A percentile compares a stretch with the other conserved stretches of the same genome.
These are phyloP conservation scores for Diogma glabrata DNA, from an alignment of 2,888 invertebrate species.

Conservation along the genomic window DNA sequence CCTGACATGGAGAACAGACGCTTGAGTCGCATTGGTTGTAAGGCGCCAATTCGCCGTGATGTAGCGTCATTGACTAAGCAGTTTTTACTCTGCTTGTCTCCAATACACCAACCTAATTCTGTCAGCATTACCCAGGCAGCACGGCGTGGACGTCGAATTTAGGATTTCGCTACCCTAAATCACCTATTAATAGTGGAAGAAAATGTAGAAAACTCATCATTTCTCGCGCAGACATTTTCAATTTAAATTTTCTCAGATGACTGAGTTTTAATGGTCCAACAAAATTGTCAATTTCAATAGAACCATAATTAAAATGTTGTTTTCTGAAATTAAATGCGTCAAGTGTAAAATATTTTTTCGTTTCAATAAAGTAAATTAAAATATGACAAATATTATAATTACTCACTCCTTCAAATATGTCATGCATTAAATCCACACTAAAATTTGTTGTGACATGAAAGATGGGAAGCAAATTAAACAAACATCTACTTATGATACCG, in stretches of 20 bases:
- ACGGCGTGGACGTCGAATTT: too few relatives aligned
- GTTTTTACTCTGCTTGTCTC: too few relatives aligned
- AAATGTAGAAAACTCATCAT: neutral
- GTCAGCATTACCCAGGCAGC: too few relatives aligned
- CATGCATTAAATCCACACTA: neutral
- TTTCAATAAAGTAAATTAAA: neutral
- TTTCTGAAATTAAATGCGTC: neutral
- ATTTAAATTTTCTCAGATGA: neutral
- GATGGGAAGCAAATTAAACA: neutral
- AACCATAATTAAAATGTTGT: neutral
- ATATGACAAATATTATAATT: neutral
- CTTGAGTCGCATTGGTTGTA: too few relatives aligned
- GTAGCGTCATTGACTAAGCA: too few relatives aligned
- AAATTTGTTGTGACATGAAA: neutral
- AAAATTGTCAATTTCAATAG: neutral
- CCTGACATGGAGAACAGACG: too few relatives aligned
- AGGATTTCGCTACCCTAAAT: too few relatives aligned
- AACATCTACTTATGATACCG: neutral
- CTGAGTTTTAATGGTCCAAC: too few relatives aligned
- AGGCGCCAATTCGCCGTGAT: too few relatives aligned
- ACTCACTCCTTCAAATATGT: neutral
- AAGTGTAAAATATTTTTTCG: neutral
- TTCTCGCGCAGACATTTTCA: neutral
- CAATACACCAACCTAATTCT: too few relatives aligned
- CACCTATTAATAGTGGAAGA: neutral